Evolutionary conservation across 1,140 invertebrate species (phyloP), one percentile per base, ranked within the genome.

Genomic region (Drosophila triauraria): DNA sequence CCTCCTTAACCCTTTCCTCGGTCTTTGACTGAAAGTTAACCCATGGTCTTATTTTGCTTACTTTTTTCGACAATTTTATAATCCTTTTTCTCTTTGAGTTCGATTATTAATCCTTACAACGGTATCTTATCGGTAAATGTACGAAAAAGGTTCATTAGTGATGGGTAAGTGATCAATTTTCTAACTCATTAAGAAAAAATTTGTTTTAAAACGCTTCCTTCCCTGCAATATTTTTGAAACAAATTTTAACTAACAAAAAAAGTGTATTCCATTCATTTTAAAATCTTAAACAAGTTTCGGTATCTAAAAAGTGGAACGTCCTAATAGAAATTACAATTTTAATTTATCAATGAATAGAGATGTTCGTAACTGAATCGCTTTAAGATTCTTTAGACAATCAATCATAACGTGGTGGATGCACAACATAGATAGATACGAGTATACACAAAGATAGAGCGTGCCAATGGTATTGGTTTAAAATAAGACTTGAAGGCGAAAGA

Each of bases 391-490:
- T 35, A 27, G 46, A n/a, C 27, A 68, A 50, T 50, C 20, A 72
- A 60, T 72, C 68, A 71, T 38, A 38, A 53, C 42, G 10, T 35
- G 70, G n/a, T 46, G 48, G 27, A 65, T 60, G 30, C 12, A 15
- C 43, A 57, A 38, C 17, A 25, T 43, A 62, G 27, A 69, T 48
- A 48, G 27, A 69, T 48, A 48, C 58, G 8, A 53, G 43, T 46
- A 47, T 53, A 76, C 20, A 57, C 32, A 50, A 42, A 23, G n/a
- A 59, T 42, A 60, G 30, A 60, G 54, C 47, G 44, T 75, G 75
- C 35, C 57, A 61, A 69, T 54, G 67, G 64, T 64, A 59, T 62
- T 63, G 48, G 50, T 78, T 72, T 59, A 72, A 72, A 72, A 72
- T 72, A 51, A 60, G 69, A 72, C 67, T 72, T 72, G 12, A 72